Conservation (phyloP, 2,888 invertebrate species). For the Mythimna albipuncta region DNA sequence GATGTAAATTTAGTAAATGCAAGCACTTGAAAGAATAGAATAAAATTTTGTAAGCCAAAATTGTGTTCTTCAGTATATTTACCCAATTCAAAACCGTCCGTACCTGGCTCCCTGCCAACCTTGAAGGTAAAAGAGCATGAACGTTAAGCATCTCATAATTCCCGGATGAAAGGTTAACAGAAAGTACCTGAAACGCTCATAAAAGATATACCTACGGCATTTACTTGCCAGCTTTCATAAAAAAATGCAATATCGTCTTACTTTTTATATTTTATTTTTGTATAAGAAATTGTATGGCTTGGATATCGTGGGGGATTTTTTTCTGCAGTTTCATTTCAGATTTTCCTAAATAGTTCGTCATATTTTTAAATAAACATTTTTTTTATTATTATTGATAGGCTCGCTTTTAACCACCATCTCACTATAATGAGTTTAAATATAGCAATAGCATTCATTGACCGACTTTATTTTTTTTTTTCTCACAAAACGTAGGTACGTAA, state of each 20-base stretch:
- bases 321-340: not conserved
- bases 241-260: constrained; percentile 38
- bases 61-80: constrained; percentile 14
- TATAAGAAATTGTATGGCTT: not conserved
- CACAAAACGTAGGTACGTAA: too few species aligned
- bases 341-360: too few species aligned
- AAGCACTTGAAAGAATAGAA: not conserved
- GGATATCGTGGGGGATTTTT: not conserved
- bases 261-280: constrained; percentile 2
- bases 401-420: too few species aligned
- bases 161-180: constrained; percentile 44
- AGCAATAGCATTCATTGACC: too few species aligned
- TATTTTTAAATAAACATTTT: too few species aligned
- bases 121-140: constrained; percentile 35
- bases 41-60: not conserved
- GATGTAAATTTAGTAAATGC: not conserved
- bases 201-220: constrained; percentile 24
- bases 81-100: constrained; percentile 24
- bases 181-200: constrained; percentile 46
- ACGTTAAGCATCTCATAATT: constrained; percentile 51
- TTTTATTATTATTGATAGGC: too few species aligned
- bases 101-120: constrained; percentile 41
- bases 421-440: too few species aligned
- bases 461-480: too few species aligned
- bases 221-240: constrained; percentile 18